A percentile compares a stretch with the other conserved stretches of the same genome.
phyloP scores from a whole-genome alignment of 2,797 vertebrate genomes.

The Rhabdophis nuchalis region DNA sequence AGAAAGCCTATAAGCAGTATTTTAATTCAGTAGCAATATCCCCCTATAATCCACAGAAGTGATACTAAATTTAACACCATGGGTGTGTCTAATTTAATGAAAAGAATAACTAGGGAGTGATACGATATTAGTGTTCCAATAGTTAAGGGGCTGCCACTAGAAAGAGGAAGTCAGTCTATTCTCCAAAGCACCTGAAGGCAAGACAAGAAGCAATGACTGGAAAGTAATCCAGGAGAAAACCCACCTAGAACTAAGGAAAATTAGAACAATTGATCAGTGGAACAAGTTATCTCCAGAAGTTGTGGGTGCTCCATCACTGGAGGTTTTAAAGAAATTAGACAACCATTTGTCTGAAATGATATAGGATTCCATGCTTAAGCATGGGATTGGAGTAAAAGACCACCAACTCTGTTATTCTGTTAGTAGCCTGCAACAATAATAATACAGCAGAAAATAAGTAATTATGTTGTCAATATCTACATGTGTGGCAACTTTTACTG shows the following conservation, averaged over 20 bases:
- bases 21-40: neutral
- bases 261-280: neutral
- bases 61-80: neutral
- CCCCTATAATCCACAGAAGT: neutral
- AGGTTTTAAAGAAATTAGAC: neutral
- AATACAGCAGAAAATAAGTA: neutral
- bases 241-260: neutral
- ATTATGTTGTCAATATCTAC: neutral
- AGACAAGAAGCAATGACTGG: neutral
- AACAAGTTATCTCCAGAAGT: neutral
- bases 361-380: neutral
- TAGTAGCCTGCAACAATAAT: neutral
- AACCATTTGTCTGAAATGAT: neutral
- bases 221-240: neutral
- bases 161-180: neutral
- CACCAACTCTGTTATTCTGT: neutral
- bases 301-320: neutral
- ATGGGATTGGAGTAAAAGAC: neutral
- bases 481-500: neutral
- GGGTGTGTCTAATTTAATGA: neutral
- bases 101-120: neutral
- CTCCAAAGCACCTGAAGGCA: neutral
- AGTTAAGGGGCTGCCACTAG: neutral
- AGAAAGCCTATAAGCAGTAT: neutral
- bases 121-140: neutral